These are phyloP conservation scores for Halcyon chelicuti DNA, from an alignment of 2,797 vertebrate species.

Conservation along the genomic window DNA sequence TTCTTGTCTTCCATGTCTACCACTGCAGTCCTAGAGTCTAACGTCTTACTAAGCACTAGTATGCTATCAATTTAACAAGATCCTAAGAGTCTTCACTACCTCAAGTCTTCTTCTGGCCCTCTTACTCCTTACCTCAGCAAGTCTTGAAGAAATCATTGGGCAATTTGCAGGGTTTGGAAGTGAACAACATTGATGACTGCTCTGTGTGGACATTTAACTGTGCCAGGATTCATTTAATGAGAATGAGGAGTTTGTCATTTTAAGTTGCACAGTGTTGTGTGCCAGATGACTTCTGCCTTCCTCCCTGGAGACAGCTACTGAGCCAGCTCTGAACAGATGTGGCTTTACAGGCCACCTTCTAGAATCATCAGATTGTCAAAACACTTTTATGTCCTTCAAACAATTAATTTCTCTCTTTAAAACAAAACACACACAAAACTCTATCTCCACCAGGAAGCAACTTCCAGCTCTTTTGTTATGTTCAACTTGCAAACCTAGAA, in stretches of 20 bases:
- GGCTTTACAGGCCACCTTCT: slow-evolving; percentile 38
- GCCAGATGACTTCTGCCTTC: slow-evolving; percentile 66
- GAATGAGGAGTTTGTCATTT: slow-evolving; percentile 53
- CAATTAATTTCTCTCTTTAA: neutral
- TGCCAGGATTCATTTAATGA: slow-evolving; percentile 55
- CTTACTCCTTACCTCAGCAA: slow-evolving; percentile 58
- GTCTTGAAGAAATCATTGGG: slow-evolving; percentile 61
- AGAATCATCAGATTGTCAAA: slow-evolving; percentile 33
- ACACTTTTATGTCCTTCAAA: neutral
- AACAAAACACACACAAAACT: neutral
- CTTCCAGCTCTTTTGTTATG: neutral
- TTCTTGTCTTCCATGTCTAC: neutral
- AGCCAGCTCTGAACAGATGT: slow-evolving; percentile 54
- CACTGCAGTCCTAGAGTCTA: neutral
- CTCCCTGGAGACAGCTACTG: slow-evolving; percentile 32
- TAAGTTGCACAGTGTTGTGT: neutral
- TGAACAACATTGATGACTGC: slow-evolving; percentile 44
- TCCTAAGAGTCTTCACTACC: neutral
- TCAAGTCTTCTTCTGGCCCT: slow-evolving; percentile 32
- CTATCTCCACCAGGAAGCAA: neutral
- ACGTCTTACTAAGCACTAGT: neutral
- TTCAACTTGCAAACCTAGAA: neutral
- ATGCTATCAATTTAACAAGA: neutral
- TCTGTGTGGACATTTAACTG: slow-evolving; percentile 57
- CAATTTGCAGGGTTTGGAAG: slow-evolving; percentile 55